These are phyloP conservation scores for Anadara kagoshimensis DNA, from an alignment of 1,140 invertebrate genomes.

Conservation along the genomic window DNA sequence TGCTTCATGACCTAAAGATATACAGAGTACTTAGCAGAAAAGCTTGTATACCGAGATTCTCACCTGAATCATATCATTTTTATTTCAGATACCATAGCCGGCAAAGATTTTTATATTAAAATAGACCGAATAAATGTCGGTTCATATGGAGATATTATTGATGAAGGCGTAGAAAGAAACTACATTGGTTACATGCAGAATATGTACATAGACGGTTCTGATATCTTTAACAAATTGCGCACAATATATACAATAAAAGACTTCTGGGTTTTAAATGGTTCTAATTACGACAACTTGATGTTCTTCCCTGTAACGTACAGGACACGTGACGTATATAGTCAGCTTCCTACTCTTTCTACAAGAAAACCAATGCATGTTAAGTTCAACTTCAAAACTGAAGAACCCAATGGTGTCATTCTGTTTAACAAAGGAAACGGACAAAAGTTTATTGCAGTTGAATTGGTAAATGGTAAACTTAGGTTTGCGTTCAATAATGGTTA, in stretches of 20 bases:
- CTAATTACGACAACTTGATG: slow-evolving; percentile 25
- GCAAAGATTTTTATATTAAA: slow-evolving; percentile 45
- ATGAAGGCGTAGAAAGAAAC: slow-evolving; percentile 8
- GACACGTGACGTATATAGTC: slow-evolving; percentile 46
- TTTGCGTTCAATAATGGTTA: slow-evolving; percentile 93
- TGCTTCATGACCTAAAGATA: too few relatives aligned
- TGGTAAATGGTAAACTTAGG: slow-evolving; percentile 82
- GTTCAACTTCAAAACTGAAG: slow-evolving; percentile 74
- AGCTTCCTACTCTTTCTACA: slow-evolving; percentile 48
- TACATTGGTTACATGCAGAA: slow-evolving; percentile 65
- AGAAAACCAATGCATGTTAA: slow-evolving; percentile 47
- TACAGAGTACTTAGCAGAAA: too few relatives aligned
- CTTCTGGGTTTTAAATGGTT: slow-evolving; percentile 4
- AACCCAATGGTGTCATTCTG: slow-evolving; percentile 86
- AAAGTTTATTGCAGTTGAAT: slow-evolving; percentile 93
- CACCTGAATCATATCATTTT: slow-evolving; percentile 5
- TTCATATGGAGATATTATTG: slow-evolving; percentile 16
- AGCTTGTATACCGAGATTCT: too few relatives aligned
- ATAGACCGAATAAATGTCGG: slow-evolving; percentile 52
- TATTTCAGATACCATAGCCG: slow-evolving; percentile 48
- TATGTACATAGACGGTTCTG: slow-evolving; percentile 51
- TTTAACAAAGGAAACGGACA: slow-evolving; percentile 95
- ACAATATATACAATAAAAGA: background rate
- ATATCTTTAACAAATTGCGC: slow-evolving; percentile 3
- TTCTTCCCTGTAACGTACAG: slow-evolving; percentile 60